Base-by-base conservation (phyloP, 2,888 invertebrate species). In the Dastarcus helophoroides region DNA sequence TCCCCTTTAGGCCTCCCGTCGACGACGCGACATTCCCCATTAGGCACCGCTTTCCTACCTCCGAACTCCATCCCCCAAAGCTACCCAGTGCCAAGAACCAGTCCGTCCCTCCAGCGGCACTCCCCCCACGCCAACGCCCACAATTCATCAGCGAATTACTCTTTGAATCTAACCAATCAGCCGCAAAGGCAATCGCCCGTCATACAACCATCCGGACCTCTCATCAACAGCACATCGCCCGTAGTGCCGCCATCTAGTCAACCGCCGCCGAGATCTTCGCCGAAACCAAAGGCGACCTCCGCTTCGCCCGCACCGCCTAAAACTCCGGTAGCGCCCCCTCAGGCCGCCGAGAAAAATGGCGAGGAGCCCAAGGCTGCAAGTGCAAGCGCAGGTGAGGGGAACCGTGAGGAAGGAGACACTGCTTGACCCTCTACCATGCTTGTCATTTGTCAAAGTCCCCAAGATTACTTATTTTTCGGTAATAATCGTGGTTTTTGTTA, bases 51-150 rank as follows among this genome's bases (percentile, higher is more conserved):
- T 16, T 51, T 59, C 28, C 37, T 58, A 21, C 49, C 58, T 3
- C 51, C 56, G 3, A 46, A 43, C 38, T 42, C 47, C 21, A 41
- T 54, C 25, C 39, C 50, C 7, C 51, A 50, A 33, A 45, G 35
- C 26, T 54, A 51, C 37, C 42, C 53, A 6, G 44, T 54, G 24
- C 56, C 53, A 58, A 67, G 70, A 61, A 72, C 54, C 60, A 71
- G 51, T 65, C 72, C 54, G 44, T 70, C 46, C 17, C 36, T 71
- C 62, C 59, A 73, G 64, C 42, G 71, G 63, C 50, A 71, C 56
- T 53, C 72, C 60, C 56, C 71, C 6, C 55, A 50, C 35, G 39
- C 51, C 10, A 42, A 41, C 32, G 44, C 51, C 31, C 54, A 54
- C 40, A 45, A 47, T 5, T 29, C 29, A 7, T 45, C 43, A 26